Conservation (phyloP, 2,113 vertebrate species). For the Actinemys pallida region DNA sequence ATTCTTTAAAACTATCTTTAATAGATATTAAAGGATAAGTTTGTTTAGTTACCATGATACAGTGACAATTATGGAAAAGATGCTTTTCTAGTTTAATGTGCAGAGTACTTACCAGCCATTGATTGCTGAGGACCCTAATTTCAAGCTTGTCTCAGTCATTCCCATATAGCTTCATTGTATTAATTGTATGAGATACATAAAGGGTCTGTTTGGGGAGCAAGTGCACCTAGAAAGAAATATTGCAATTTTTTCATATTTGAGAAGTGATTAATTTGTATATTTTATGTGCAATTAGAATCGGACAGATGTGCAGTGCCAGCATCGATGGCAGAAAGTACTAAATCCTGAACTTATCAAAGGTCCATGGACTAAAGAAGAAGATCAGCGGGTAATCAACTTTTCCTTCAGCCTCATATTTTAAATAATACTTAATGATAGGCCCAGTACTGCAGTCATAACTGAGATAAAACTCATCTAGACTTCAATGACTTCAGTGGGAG, state of each 20-base stretch:
- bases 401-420: background rate
- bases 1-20: background rate
- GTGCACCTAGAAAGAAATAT: background rate
- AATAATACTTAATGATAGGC: background rate
- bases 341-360: constrained; percentile 99
- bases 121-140: background rate
- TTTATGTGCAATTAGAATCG: constrained; percentile 88
- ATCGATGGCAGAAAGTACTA: constrained; percentile 98
- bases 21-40: background rate
- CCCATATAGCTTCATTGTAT: background rate
- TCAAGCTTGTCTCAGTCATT: background rate
- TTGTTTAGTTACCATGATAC: background rate
- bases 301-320: constrained; percentile 98
- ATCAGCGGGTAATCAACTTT: constrained; percentile 91
- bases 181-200: background rate
- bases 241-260: background rate
- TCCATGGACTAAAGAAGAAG: constrained; percentile 99
- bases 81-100: background rate
- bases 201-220: background rate
- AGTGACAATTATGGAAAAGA: background rate
- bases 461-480: background rate
- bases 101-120: background rate
- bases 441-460: background rate
- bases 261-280: background rate
- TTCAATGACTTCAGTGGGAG: background rate